phyloP scores from a whole-genome alignment of 1,140 invertebrate genomes.

The Eueides isabella region DNA sequence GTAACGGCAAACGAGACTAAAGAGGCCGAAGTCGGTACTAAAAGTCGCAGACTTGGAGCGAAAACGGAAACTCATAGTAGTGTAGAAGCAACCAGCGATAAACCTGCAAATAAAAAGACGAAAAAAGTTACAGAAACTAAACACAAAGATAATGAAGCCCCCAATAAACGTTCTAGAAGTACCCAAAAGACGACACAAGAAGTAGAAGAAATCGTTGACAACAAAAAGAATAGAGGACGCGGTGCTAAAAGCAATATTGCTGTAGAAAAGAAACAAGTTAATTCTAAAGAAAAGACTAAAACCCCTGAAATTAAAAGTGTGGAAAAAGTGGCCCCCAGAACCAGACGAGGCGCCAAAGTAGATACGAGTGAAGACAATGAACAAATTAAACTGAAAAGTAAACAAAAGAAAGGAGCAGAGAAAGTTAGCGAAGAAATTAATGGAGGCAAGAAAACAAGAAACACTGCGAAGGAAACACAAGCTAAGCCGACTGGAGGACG shows the following conservation, averaged over 20 bases:
- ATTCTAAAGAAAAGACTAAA: not conserved
- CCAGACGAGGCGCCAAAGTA: not conserved
- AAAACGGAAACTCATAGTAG: not conserved
- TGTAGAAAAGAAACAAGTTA: not conserved
- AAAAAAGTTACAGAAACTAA: not conserved
- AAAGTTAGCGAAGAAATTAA: not conserved
- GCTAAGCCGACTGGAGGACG: constrained; percentile 18
- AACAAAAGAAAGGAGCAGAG: not conserved
- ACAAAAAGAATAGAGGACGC: constrained; percentile 11
- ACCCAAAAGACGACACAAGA: not conserved
- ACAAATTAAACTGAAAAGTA: not conserved
- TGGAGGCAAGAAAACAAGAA: constrained; percentile 6
- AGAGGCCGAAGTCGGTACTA: not conserved
- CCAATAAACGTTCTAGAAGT: constrained; percentile 4
- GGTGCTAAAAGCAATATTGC: constrained; percentile 8
- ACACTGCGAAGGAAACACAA: constrained; percentile 4
- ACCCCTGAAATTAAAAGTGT: not conserved
- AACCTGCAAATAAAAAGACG: no score
- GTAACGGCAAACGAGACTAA: not conserved
- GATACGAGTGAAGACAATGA: not conserved
- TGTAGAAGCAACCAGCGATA: not conserved
- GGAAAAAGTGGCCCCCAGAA: constrained; percentile 12
- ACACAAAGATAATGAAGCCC: constrained; percentile 14
- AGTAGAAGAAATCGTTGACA: constrained; percentile 23
- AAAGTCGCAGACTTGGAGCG: not conserved